phyloP scores from a whole-genome alignment of 53 echinoderm and acorn worm genomes.

The Henricia sp. region DNA sequence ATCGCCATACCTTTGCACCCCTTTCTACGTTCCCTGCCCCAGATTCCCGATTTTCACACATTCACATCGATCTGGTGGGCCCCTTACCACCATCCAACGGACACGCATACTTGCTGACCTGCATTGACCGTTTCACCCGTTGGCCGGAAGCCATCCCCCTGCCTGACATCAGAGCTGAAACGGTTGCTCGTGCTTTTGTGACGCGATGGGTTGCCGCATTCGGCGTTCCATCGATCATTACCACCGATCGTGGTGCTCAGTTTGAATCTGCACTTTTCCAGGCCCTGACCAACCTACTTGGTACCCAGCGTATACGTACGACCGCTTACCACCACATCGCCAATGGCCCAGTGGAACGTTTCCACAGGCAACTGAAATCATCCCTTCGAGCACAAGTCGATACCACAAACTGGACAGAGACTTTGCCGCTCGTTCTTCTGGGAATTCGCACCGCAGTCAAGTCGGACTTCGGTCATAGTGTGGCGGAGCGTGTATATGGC shows the following conservation, averaged over 20 bases:
- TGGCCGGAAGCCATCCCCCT: constrained; percentile 22
- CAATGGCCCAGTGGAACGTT: constrained; percentile 58
- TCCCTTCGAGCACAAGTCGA: neutral
- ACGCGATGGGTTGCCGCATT: constrained; percentile 42
- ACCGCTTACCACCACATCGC: constrained; percentile 1
- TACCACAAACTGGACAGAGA: neutral
- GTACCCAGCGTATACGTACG: neutral
- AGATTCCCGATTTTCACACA: constrained; percentile 5
- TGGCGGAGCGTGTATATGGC: constrained; percentile 11
- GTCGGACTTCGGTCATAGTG: constrained; percentile 6
- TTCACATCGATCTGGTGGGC: constrained; percentile 15
- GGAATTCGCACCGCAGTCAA: constrained; percentile 15
- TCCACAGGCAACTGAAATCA: constrained; percentile 28
- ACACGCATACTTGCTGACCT: constrained; percentile 11
- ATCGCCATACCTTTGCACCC: constrained; percentile 30
- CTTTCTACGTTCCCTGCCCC: constrained; percentile 28
- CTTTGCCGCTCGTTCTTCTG: neutral
- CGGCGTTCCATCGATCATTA: constrained; percentile 46
- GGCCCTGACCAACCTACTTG: neutral
- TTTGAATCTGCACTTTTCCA: constrained; percentile 51
- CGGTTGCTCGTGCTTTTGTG: constrained; percentile 15
- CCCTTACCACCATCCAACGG: neutral
- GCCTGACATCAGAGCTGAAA: constrained; percentile 3
- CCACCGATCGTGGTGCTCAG: constrained; percentile 58
- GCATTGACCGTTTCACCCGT: constrained; percentile 24